These are phyloP conservation scores for Helogale parvula DNA, from an alignment of 2,113 vertebrate genomes.

Conservation along the genomic window DNA sequence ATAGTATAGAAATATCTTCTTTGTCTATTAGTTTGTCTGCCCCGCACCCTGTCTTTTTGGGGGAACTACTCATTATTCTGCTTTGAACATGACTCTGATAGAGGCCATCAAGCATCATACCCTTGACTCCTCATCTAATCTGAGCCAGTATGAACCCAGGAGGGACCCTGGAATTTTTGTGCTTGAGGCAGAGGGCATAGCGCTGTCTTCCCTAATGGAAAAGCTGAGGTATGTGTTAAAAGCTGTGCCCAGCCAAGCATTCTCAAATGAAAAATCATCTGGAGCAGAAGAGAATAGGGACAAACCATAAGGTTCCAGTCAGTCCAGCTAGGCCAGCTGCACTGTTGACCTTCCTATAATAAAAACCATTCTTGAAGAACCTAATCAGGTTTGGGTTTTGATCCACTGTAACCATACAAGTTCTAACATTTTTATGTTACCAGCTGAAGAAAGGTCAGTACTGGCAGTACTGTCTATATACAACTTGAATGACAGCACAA, in stretches of 20 bases:
- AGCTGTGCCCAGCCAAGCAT: neutral
- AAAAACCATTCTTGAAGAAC: neutral
- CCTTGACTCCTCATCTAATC: neutral
- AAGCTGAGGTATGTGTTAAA: neutral
- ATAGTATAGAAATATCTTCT: neutral
- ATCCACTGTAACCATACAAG: neutral
- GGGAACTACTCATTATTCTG: neutral
- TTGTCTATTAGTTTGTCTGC: neutral
- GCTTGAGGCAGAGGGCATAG: neutral
- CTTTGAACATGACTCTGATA: neutral
- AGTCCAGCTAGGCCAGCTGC: neutral
- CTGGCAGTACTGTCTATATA: neutral
- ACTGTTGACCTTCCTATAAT: neutral
- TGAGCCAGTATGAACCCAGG: neutral
- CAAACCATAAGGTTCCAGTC: neutral
- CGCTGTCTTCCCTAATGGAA: neutral
- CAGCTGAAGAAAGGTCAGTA: neutral
- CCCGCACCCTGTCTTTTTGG: neutral
- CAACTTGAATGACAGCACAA: neutral
- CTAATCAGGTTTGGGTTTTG: neutral
- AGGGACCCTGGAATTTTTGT: neutral
- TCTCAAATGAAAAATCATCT: neutral
- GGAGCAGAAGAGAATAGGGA: neutral
- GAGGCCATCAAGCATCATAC: neutral
- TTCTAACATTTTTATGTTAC: neutral